These are phyloP conservation scores for Synergus itoensis DNA, from an alignment of 2,888 invertebrate species.

Conservation along the genomic window DNA sequence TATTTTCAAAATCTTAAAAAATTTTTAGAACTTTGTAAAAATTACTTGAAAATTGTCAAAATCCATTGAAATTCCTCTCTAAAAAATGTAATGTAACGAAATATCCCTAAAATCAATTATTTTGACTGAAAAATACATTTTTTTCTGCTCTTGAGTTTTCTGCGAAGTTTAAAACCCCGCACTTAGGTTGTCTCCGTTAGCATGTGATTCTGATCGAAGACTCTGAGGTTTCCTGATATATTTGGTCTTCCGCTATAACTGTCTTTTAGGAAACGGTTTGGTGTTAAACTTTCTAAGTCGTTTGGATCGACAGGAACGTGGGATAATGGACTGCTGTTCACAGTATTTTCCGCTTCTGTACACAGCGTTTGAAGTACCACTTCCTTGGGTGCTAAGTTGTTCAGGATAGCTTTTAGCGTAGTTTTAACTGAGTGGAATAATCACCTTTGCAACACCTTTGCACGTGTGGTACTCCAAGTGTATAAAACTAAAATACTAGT, in stretches of 20 bases:
- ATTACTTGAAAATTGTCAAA: no score
- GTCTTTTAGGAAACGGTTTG: conserved; percentile 16
- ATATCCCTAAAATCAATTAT: no score
- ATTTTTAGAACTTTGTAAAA: no score
- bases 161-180: no score
- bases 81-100: no score
- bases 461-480: background rate
- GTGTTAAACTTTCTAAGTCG: conserved; percentile 32
- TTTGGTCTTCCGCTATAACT: conserved; percentile 7
- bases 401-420: conserved; percentile 16
- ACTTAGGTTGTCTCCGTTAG: background rate
- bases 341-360: conserved; percentile 21
- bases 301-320: conserved; percentile 21
- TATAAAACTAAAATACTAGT: background rate
- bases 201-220: conserved; percentile 21
- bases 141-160: no score
- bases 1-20: no score
- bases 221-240: conserved; percentile 26
- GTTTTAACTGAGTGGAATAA: conserved; percentile 5
- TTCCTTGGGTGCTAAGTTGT: conserved; percentile 3
- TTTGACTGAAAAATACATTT: no score
- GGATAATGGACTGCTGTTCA: conserved; percentile 33
- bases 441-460: background rate
- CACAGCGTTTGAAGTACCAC: conserved; percentile 20
- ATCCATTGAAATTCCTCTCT: no score